phyloP scores from a whole-genome alignment of 1,140 invertebrate genomes.

The Geopemphigus sp. region DNA sequence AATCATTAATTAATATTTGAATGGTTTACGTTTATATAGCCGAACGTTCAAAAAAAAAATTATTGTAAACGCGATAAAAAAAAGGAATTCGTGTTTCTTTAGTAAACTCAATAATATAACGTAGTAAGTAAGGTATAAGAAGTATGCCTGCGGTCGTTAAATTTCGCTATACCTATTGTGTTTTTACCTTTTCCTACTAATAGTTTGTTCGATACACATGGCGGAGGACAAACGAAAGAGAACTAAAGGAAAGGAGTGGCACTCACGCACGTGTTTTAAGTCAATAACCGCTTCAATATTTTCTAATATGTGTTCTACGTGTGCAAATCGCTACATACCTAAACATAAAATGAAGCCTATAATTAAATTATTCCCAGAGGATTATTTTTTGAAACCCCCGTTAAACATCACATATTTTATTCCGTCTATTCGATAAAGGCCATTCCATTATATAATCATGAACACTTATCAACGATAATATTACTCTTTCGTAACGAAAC shows the following conservation, averaged over 20 bases:
- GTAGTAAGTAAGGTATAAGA: too few relatives aligned
- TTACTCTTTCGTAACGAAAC: too few relatives aligned
- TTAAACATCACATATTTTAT: background rate
- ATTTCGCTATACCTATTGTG: conserved; percentile 37
- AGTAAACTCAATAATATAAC: too few relatives aligned
- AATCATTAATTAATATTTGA: too few relatives aligned
- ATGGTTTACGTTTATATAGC: too few relatives aligned
- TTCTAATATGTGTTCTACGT: conserved; percentile 1
- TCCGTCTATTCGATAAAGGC: background rate
- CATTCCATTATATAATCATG: too few relatives aligned
- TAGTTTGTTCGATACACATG: conserved; percentile 38
- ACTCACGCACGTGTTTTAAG: conserved; percentile 42
- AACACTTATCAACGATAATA: too few relatives aligned
- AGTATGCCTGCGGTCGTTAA: background rate
- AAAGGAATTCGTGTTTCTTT: background rate
- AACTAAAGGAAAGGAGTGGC: conserved; percentile 42
- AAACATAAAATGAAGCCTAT: background rate
- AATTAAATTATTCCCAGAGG: conserved; percentile 8
- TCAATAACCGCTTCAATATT: conserved; percentile 50
- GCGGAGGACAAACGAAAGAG: conserved; percentile 34
- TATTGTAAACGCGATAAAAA: background rate
- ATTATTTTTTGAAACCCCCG: background rate
- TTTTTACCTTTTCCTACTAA: conserved; percentile 20
- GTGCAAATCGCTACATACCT: background rate
- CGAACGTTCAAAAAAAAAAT: too few relatives aligned